Conservation (phyloP, 2,888 invertebrate species). For the Cloeon dipterum region DNA sequence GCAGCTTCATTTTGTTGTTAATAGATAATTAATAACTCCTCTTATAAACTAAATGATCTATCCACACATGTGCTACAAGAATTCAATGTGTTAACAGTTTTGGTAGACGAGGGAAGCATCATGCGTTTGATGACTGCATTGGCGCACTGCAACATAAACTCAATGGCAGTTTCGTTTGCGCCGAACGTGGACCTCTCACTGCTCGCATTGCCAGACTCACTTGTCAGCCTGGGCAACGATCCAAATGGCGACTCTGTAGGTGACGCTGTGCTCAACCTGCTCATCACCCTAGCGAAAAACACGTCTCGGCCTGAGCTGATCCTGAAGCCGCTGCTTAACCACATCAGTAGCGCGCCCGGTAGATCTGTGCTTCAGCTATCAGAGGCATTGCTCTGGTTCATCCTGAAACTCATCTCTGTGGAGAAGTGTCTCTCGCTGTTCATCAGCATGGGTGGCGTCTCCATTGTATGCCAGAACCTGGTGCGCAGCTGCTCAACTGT, state of each 20-base stretch:
- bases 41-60: background rate
- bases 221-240: background rate
- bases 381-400: conserved; percentile 67
- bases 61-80: background rate
- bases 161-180: conserved; percentile 36
- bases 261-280: conserved; percentile 69
- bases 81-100: conserved; percentile 21
- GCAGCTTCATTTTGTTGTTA: too few species aligned
- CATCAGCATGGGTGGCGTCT: conserved; percentile 33
- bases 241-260: conserved; percentile 41
- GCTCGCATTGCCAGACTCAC: conserved; percentile 11
- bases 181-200: conserved; percentile 10
- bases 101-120: conserved; percentile 60
- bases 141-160: conserved; percentile 48
- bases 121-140: conserved; percentile 58
- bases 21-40: too few species aligned
- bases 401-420: conserved; percentile 54
- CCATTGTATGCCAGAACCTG: conserved; percentile 49
- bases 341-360: too few species aligned
- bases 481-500: conserved; percentile 48
- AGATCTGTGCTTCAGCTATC: conserved; percentile 37
- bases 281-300: conserved; percentile 50
- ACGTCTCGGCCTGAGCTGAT: conserved; percentile 52
- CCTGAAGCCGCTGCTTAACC: conserved; percentile 52
- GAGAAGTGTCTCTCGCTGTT: conserved; percentile 52